Percentiles rank a stretch among this genome's conserved stretches.
phyloP scores from a whole-genome alignment of 1,140 invertebrate genomes.

The Brevipalpus yothersi region DNA sequence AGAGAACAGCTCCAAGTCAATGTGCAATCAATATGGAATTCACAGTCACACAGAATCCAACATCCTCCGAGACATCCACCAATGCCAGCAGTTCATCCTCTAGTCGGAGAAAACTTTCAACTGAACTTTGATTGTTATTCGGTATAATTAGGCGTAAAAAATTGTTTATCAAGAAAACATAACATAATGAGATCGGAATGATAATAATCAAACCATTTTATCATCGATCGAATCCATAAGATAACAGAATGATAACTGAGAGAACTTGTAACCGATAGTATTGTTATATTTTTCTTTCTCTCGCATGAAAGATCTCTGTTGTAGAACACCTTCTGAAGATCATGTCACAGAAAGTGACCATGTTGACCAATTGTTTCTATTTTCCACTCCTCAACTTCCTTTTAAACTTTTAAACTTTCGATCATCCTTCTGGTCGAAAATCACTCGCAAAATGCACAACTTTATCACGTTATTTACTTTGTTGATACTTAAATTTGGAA shows the following conservation, averaged over 20 bases:
- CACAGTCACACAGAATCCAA: neutral
- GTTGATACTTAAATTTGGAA: too few species aligned
- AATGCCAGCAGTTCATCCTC: neutral
- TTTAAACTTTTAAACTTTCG: too few species aligned
- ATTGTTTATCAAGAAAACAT: too few species aligned
- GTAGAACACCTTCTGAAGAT: too few species aligned
- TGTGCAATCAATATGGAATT: conserved; percentile 9
- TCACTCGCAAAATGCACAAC: too few species aligned
- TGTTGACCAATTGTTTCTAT: too few species aligned
- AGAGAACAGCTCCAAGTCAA: neutral
- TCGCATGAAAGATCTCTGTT: neutral
- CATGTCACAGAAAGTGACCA: too few species aligned
- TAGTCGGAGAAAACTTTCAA: conserved; percentile 9
- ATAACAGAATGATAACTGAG: neutral
- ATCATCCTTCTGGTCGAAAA: too few species aligned
- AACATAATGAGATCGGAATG: neutral
- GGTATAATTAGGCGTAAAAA: neutral
- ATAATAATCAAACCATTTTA: neutral
- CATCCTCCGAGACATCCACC: neutral
- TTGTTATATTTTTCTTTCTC: neutral
- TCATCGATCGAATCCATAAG: neutral
- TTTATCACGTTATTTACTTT: too few species aligned
- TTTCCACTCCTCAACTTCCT: too few species aligned
- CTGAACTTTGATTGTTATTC: conserved; percentile 5
- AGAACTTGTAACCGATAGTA: neutral